Percentiles rank a stretch among this genome's conserved stretches.
Conservation (phyloP, 1,140 invertebrate genomes). For the Calosoma granatense region DNA sequence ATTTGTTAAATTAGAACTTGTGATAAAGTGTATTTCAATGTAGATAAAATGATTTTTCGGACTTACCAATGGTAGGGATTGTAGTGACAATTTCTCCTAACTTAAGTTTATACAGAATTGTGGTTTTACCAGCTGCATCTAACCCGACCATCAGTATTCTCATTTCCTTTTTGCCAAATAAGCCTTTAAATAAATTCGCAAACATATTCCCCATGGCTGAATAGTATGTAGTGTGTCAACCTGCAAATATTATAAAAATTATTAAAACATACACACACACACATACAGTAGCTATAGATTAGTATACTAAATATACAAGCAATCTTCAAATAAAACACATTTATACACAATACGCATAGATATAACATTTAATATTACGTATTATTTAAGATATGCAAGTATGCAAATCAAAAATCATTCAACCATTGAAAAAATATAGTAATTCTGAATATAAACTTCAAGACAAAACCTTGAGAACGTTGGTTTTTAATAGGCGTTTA, state of each 20-base stretch:
- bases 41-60: slow-evolving; percentile 9
- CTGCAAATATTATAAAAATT: slow-evolving; percentile 29
- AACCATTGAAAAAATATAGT: no score
- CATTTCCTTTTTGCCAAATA: slow-evolving; percentile 98
- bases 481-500: no score
- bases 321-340: slow-evolving; percentile 9
- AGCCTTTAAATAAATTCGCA: slow-evolving; percentile 84
- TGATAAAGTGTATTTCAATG: no score
- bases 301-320: slow-evolving; percentile 14
- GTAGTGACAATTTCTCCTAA: slow-evolving; percentile 99
- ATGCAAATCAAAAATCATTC: no score
- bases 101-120: slow-evolving; percentile 99
- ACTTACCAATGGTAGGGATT: slow-evolving; percentile 97
- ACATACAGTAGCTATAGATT: slow-evolving; percentile 4
- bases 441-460: no score
- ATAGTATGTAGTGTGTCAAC: slow-evolving; percentile 42
- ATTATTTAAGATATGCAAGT: no score
- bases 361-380: no score
- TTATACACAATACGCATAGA: no score
- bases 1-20: no score
- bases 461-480: no score
- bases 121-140: slow-evolving; percentile 99
- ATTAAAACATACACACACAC: no score
- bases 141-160: slow-evolving; percentile 96
- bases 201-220: slow-evolving; percentile 75